Conservation (phyloP, 2,797 vertebrate genomes). For the Darevskia mixta region DNA sequence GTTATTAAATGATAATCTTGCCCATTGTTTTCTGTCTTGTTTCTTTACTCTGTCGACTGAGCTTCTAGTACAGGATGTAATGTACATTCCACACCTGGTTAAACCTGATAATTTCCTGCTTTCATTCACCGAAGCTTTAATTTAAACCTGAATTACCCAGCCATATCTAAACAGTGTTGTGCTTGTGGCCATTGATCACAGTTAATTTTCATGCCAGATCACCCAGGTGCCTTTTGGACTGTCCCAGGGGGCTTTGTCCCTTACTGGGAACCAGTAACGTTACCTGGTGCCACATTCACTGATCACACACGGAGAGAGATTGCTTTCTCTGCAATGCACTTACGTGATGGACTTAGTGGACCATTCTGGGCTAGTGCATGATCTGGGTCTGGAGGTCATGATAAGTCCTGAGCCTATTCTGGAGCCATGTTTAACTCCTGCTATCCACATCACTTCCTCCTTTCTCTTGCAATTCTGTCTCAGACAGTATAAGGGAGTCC, state of each 20-base stretch:
- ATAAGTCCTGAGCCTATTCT: neutral
- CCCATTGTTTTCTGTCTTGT: conserved; percentile 5
- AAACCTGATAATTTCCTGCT: conserved; percentile 2
- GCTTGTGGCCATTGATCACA: neutral
- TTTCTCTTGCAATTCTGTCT: neutral
- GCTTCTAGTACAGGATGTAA: conserved; percentile 24
- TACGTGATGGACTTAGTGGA: neutral
- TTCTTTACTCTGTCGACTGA: conserved; percentile 12
- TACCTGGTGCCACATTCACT: neutral
- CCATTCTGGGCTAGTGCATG: neutral
- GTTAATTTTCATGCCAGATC: conserved; percentile 11
- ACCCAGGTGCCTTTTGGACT: neutral
- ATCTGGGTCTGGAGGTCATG: neutral
- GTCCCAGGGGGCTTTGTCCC: neutral
- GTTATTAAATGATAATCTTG: neutral
- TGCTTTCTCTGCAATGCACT: neutral
- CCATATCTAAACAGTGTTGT: neutral
- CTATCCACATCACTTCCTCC: neutral
- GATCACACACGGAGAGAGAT: accelerated
- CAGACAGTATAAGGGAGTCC: too few relatives aligned
- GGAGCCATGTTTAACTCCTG: neutral
- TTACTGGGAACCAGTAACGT: neutral
- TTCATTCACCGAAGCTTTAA: neutral
- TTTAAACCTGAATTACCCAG: conserved; percentile 2
- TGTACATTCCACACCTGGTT: neutral